Base-by-base conservation (phyloP, 2,888 invertebrate species). In the Frankliniella fusca region DNA sequence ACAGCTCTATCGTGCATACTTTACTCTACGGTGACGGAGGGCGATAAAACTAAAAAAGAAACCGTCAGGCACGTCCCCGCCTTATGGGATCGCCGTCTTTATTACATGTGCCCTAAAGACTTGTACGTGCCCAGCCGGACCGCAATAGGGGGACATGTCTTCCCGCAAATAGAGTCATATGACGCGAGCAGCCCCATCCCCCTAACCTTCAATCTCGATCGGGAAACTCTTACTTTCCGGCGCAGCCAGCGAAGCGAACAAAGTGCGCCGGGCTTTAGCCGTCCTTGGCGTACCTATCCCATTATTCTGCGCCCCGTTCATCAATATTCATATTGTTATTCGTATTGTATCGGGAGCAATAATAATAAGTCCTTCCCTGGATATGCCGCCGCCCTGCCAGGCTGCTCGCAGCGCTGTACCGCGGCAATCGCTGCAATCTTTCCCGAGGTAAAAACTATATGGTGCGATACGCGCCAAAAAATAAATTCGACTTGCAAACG, bases 241-340 rank as follows among this genome's bases (percentile, higher is more conserved):
- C 15, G 18, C 54, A 9, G 18, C 18, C 1, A 12, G 54, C 54
- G 38, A 5, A 5, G 38, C 38, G 5, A 38, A 38, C 38, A 38
- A 38, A 38, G 38, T 38, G 3, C 54, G 54, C 54, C 18, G 15
- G 8, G 54, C 15, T 54, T 18, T 12, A 18, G 54, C 8, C 70
- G 70, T 70, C 70, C 70, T 70, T 70, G 70, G 70, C 70, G 70
- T 15, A 54, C 18, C 54, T 20, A 15, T 18, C 54, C 54, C 20
- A 54, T 54, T 54, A 54, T 54, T 54, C 54, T 20, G 38, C 38
- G 54, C 54, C 54, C 15, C 18, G 54, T 54, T 70, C 70, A 70
- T 70, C 70, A 20, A 70, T 70, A 70, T 70, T 70, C 70, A 70
- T 70, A 70, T 70, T 5, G n/a, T n/a, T 23, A 70, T 70, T 70